Base-by-base conservation (phyloP, 2,113 vertebrate species). In the Eulemur rufifrons region DNA sequence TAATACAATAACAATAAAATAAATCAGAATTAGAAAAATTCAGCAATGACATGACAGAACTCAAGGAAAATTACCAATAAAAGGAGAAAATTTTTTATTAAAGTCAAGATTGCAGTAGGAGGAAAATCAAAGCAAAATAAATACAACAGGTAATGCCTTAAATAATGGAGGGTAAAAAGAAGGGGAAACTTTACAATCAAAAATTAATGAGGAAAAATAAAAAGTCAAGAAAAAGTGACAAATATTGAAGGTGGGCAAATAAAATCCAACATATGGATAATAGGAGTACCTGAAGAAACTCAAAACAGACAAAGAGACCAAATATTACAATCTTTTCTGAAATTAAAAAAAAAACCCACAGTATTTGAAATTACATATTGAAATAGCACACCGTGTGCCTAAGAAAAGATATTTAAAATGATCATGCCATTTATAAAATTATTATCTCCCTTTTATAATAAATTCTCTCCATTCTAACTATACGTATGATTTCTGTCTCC, bases 311-410 rank as follows among this genome's bases (percentile, higher is more conserved):
- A 5, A 78, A 42, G 2, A 68, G 32, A 68, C 18, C 39, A 88
- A 89, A 74, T 54, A 94, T 32, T 68, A 89, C 80, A 80, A 27
- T 61, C 17, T 91, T 96, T 84, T 54, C 47, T 52, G 27, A 95
- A 95, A 92, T 76, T 54, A 20, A 54, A 54, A 61, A 61, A 63
- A 63, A 63, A 82, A 39, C 8, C 42, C 42, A 83, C n/a, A 39
- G 0, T 71, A 82, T 82, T 95, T 64, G 54, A 90, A 95, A 92
- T 77, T 50, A 63, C 14, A 39, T 63, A 37, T 25, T 54, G 32
- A 93, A 90, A 91, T 27, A 83, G 25, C 39, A 78, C 7, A 94
- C 20, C 59, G 21, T 63, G n/a, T 50, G 1, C 45, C 29, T 66
- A 54, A 86, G 45, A 63, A 92, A 92, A 89, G 12, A 29, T 64